Base-by-base conservation (phyloP, 2,797 vertebrate genomes). In the Protosalanx chinensis region DNA sequence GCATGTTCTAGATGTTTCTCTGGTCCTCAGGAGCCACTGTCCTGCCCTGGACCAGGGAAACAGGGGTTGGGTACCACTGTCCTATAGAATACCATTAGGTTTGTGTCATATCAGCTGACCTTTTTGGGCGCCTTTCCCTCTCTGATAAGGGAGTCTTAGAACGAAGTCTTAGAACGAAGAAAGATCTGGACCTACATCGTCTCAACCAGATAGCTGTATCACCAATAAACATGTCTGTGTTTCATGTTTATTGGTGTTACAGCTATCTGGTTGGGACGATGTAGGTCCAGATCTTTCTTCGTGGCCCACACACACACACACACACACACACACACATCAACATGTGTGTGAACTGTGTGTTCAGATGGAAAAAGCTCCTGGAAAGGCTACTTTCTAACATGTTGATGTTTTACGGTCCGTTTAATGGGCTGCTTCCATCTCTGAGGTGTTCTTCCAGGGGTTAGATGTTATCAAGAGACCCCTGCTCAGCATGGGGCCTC, bases 341-440 rank as follows among this genome's bases (percentile, higher is more conserved):
- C 30, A 30, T 2, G 6, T 58, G 70, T 81, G 77, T 76, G 59
- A 49, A n/a, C 53, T 49, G 53, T 62, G 70, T 64, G 72, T 79
- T 85, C 71, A 56, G 72, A 35, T 71, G 69, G 69, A 27, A 68
- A 58, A 72, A 72, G 76, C 30, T 20, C 51, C 23, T n/a, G 72
- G 64, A 18, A 68, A 27, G 79, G n/a, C 13, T 13, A 30, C 46
- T 77, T 68, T 77, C 80, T 71, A 79, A 64, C 80, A 37, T 73
- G 61, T 57, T 53, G 73, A 72, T 71, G 78, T 88, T 71, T 53
- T 8, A 81, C 86, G 76, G 81, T 82, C 70, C 49, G 57, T 80
- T 86, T 84, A 84, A 84, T 79, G 70, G 64, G 67, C 51, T 35
- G 73, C 65, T 72, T 76, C 64, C 79, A 74, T 77, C 68, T 15